phyloP scores from a whole-genome alignment of 2,888 invertebrate genomes.

The Leucophenga maculata region DNA sequence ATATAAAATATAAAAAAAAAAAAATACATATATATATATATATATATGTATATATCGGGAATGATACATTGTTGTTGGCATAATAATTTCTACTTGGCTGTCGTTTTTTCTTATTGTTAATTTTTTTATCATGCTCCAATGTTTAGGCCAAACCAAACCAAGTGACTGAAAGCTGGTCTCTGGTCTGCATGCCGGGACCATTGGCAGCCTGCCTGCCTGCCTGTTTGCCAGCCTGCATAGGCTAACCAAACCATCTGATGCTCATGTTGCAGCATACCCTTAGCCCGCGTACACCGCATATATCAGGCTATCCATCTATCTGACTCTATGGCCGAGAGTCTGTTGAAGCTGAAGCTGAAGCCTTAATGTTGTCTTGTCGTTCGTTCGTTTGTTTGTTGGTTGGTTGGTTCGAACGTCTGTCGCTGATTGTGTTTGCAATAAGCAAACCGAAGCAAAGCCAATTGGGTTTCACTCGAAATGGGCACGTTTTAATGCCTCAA shows the following conservation, averaged over 20 bases:
- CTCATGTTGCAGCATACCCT: background rate
- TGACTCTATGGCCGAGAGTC: no score
- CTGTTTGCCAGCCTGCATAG: constrained; percentile 1
- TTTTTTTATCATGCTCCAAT: constrained; percentile 2
- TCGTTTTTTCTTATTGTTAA: background rate
- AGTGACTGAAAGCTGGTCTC: constrained; percentile 7
- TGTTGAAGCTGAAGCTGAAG: constrained; percentile 1
- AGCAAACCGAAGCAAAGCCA: constrained; percentile 24
- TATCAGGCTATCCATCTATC: background rate
- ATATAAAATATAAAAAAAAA: constrained; percentile 3
- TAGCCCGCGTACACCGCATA: background rate
- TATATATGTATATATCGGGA: no score
- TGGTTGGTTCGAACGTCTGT: no score
- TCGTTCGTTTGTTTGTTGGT: background rate
- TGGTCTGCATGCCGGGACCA: background rate
- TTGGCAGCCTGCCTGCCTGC: background rate
- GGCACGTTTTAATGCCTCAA: constrained; percentile 28
- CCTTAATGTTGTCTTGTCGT: background rate
- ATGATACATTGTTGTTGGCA: constrained; percentile 29
- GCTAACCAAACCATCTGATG: constrained; percentile 19
- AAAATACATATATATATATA: background rate
- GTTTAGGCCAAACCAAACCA: constrained; percentile 12
- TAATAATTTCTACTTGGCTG: constrained; percentile 19
- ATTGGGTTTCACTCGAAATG: constrained; percentile 24
- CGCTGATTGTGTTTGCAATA: constrained; percentile 25